Conservation (phyloP, 2,797 vertebrate genomes). For the Chiloscyllium punctatum region DNA sequence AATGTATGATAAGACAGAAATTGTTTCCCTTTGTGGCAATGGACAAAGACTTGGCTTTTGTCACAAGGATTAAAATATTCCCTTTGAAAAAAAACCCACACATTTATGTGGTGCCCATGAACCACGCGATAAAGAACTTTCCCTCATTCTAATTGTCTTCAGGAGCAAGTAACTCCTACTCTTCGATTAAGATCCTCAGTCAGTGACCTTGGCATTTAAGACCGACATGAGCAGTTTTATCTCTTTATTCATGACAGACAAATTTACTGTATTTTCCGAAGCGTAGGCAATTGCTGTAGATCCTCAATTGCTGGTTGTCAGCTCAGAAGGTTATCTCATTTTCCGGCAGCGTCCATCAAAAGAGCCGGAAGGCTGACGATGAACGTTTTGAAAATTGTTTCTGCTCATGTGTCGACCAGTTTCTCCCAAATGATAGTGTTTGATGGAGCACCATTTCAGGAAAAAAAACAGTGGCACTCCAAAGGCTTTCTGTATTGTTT, state of each 20-base stretch:
- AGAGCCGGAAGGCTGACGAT: background rate
- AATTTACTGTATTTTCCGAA: background rate
- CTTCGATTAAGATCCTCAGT: background rate
- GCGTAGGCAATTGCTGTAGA: background rate
- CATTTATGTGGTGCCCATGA: background rate
- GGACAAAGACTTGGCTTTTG: background rate
- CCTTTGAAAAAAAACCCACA: background rate
- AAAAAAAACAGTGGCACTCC: background rate
- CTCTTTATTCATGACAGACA: background rate
- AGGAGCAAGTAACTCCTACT: background rate
- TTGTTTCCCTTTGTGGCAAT: background rate
- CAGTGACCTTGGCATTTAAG: constrained; percentile 7
- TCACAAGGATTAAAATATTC: background rate
- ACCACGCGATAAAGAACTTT: background rate
- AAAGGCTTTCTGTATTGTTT: background rate
- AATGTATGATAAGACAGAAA: background rate
- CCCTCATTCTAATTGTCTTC: background rate
- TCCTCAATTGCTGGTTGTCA: background rate
- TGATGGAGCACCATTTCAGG: background rate
- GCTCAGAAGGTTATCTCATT: background rate
- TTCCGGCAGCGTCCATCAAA: background rate
- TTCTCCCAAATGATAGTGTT: background rate
- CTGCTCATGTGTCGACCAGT: background rate
- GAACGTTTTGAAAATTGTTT: background rate
- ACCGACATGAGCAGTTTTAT: background rate